Evolutionary conservation across 2,113 vertebrate species (phyloP).

Genomic region (Crocuta crocuta): DNA sequence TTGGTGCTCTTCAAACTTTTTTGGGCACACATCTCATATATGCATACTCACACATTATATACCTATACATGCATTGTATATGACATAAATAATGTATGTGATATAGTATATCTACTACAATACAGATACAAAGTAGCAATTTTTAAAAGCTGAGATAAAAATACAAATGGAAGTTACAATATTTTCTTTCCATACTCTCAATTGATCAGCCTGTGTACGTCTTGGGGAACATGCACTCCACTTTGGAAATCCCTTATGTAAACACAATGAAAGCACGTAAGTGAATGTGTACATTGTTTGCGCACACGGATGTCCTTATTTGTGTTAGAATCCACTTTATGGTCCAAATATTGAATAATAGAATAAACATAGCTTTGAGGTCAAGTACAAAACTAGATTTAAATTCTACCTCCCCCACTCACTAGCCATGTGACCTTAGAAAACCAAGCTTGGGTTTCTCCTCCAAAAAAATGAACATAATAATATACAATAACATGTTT

Average conservation of each 20-base stretch:
- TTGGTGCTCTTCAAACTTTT: not conserved
- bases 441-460: not conserved
- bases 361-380: not conserved
- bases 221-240: not conserved
- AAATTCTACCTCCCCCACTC: not conserved
- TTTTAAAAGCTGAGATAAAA: not conserved
- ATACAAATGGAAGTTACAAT: not conserved
- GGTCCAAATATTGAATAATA: not conserved
- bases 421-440: not conserved
- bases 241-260: not conserved
- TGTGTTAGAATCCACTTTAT: not conserved
- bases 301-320: not conserved
- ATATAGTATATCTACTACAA: not conserved
- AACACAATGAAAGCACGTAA: not conserved
- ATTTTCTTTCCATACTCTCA: not conserved
- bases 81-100: not conserved
- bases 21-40: not conserved
- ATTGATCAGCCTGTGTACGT: not conserved
- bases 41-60: not conserved
- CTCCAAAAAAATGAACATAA: not conserved
- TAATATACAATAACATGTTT: not conserved
- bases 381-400: not conserved
- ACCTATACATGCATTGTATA: not conserved
- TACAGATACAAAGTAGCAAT: not conserved
- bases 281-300: not conserved